These are phyloP conservation scores for Natator depressus DNA, from an alignment of 2,113 vertebrate genomes.

Conservation along the genomic window DNA sequence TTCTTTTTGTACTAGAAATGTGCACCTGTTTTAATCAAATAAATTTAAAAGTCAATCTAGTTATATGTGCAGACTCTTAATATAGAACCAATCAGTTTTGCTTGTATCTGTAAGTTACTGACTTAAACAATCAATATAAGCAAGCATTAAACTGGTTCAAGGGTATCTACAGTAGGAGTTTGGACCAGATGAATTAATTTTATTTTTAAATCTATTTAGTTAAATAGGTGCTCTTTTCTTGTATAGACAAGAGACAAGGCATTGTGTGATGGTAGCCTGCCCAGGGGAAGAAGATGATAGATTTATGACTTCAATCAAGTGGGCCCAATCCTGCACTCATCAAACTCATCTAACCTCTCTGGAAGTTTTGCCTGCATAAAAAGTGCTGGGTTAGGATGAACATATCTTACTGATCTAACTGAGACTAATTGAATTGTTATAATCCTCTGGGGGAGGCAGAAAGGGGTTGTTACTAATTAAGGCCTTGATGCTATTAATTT, in stretches of 20 bases:
- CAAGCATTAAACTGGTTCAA: neutral
- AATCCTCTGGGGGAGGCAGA: conserved; percentile 54
- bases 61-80: conserved; percentile 42
- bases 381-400: neutral
- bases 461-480: conserved; percentile 59
- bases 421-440: conserved; percentile 48
- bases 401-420: conserved; percentile 51
- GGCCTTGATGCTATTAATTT: conserved; percentile 57
- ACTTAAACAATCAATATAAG: neutral
- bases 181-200: neutral
- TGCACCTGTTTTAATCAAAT: conserved; percentile 68
- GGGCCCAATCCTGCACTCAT: conserved; percentile 9
- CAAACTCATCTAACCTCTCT: neutral
- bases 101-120: conserved; percentile 34
- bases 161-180: neutral
- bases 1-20: conserved; percentile 15
- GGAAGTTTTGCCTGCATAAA: conserved; percentile 21
- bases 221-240: neutral
- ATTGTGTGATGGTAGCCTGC: neutral
- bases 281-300: neutral
- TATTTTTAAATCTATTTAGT: neutral
- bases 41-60: conserved; percentile 68
- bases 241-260: neutral
- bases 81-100: conserved; percentile 45
- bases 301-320: conserved; percentile 12